Evolutionary conservation across 1,140 invertebrate species (phyloP).

Genomic region (Leguminivora glycinivorella): DNA sequence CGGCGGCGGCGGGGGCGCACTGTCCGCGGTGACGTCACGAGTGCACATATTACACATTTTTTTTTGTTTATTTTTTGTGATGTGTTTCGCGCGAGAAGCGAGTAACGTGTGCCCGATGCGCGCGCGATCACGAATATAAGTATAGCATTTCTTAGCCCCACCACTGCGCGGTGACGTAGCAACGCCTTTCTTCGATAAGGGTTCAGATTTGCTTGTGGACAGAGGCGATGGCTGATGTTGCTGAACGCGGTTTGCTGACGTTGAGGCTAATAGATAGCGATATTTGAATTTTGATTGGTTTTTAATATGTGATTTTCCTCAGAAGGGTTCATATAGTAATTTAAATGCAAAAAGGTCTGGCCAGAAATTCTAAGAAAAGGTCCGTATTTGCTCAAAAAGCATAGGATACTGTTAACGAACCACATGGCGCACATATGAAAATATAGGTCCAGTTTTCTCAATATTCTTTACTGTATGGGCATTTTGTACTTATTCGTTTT

Average conservation of each 20-base stretch:
- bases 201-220: neutral
- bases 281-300: too few relatives aligned
- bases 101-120: slow-evolving; percentile 26
- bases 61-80: slow-evolving; percentile 18
- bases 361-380: too few relatives aligned
- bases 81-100: neutral
- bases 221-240: neutral
- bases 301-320: too few relatives aligned
- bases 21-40: slow-evolving; percentile 47
- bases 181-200: slow-evolving; percentile 22
- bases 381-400: too few relatives aligned
- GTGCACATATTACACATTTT: slow-evolving; percentile 73
- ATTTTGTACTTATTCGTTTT: too few relatives aligned
- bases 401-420: too few relatives aligned
- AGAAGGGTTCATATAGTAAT: too few relatives aligned
- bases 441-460: too few relatives aligned
- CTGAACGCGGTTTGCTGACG: neutral
- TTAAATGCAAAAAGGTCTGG: too few relatives aligned
- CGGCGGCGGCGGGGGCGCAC: slow-evolving; percentile 39
- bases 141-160: slow-evolving; percentile 55
- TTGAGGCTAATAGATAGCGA: neutral
- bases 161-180: slow-evolving; percentile 32
- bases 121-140: slow-evolving; percentile 59
- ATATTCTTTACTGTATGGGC: too few relatives aligned
- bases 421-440: too few relatives aligned